Conservation (phyloP, 1,140 invertebrate species). For the Monochamus saltuarius region DNA sequence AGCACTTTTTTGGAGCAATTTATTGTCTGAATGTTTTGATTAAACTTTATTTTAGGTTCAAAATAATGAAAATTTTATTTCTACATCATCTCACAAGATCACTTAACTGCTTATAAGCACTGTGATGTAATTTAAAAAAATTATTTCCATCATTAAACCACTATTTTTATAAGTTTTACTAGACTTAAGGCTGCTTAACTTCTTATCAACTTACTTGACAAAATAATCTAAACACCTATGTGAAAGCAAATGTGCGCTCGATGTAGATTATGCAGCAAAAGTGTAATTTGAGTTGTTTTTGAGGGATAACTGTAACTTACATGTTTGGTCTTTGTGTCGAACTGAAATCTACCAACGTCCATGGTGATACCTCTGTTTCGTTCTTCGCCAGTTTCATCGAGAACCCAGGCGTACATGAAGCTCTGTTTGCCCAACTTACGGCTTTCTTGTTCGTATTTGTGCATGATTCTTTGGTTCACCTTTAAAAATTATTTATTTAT, state of each 20-base stretch:
- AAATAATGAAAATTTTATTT: too few species aligned
- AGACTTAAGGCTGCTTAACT: background rate
- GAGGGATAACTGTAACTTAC: too few species aligned
- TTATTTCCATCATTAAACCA: too few species aligned
- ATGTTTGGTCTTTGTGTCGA: constrained; percentile 84
- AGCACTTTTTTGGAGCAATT: too few species aligned
- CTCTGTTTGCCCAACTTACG: constrained; percentile 97
- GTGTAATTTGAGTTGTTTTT: too few species aligned
- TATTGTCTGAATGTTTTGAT: too few species aligned
- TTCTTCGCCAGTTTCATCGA: constrained; percentile 99
- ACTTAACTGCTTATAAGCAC: constrained; percentile 1
- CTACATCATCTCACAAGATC: background rate
- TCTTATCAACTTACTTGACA: background rate
- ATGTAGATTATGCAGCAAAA: background rate
- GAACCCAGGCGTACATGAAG: constrained; percentile 98
- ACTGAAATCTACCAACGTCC: constrained; percentile 92
- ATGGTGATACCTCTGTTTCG: constrained; percentile 85
- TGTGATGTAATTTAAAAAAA: background rate
- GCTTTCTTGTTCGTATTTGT: constrained; percentile 98
- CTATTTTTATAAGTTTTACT: too few species aligned
- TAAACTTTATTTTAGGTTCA: too few species aligned
- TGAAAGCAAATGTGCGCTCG: background rate
- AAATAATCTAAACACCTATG: background rate
- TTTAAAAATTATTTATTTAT: constrained; percentile 42
- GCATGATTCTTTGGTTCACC: constrained; percentile 88